Conservation (phyloP, 2,888 invertebrate species). For the Pardosa pseudoannulata region DNA sequence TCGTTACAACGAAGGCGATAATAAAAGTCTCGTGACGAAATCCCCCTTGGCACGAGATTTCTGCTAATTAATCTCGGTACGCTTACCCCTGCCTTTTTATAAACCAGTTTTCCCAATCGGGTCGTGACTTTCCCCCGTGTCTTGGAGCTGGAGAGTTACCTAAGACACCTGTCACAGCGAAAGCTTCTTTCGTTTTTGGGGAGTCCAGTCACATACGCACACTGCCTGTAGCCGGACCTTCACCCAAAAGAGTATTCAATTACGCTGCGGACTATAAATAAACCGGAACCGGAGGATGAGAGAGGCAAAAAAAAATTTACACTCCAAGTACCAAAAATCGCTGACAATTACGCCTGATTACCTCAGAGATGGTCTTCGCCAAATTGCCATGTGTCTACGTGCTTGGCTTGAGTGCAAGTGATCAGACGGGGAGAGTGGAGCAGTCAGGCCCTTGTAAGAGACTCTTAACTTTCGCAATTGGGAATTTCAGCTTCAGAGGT, state of each 20-base stretch:
- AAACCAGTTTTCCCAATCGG: not conserved
- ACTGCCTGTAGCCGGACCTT: not conserved
- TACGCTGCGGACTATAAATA: slow-evolving; percentile 65
- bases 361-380: not conserved
- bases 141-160: not conserved
- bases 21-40: not conserved
- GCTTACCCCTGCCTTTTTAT: not conserved
- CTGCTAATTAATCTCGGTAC: not conserved
- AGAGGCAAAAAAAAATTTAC: slow-evolving; percentile 9
- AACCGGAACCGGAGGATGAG: slow-evolving; percentile 21
- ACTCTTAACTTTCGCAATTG: too few relatives aligned
- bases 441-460: not conserved
- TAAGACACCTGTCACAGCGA: slow-evolving; percentile 45
- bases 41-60: not conserved
- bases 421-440: not conserved
- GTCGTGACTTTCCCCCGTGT: not conserved
- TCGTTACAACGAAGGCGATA: not conserved
- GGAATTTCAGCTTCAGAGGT: too few relatives aligned
- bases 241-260: slow-evolving; percentile 66
- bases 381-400: not conserved
- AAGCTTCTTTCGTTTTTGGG: slow-evolving; percentile 28
- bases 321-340: slow-evolving; percentile 51
- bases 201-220: slow-evolving; percentile 46
- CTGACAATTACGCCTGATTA: slow-evolving; percentile 65
- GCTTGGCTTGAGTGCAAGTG: not conserved